Evolutionary conservation across 2,113 vertebrate species (phyloP), one percentile per base, ranked within the genome.

Genomic region (Alethe diademata): DNA sequence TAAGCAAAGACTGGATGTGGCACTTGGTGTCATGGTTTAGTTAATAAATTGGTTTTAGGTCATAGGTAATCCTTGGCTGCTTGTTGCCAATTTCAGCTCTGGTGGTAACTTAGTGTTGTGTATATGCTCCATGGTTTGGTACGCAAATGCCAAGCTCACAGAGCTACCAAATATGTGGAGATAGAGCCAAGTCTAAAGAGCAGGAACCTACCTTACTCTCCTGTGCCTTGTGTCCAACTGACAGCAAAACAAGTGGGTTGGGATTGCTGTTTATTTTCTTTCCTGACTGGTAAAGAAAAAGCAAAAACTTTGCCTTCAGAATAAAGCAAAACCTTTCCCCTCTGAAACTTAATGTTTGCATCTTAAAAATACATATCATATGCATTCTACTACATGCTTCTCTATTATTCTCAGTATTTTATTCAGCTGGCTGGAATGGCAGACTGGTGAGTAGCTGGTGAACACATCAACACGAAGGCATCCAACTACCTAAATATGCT

Each of bases 181-280:
- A 45, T 15, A 84, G 33, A 62, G 15, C 6, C 33, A 88, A 48
- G n/a, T 47, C 23, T 20, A 7, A 69, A 43, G 22, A 56, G 48
- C 0, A 60, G 35, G n/a, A 78, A 83, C 98, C 98, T 94, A 99
- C 99, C 99, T 99, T 99, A 97, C 99, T 99, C 47, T 99, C 98
- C 12, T 96, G 97, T 18, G 98, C 98, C 65, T 97, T 98, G 97
- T 99, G 99, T 86, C 99, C 99, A 51, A 99, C 98, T 25, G 96
- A 99, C 97, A 99, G 98, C 94, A 99, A 98, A 95, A 99, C 99
- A 22, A 98, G 98, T 1, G 99, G 99, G 91, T 98, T 99, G 75
- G 99, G 99, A 70, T 98, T 99, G 93, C 99, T 99, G 97, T 98
- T 99, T 82, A 99, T 97, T 95, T 99, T 99, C 97, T 99, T 99